Evolutionary conservation across 2,113 vertebrate species (phyloP), one percentile per base, ranked within the genome.

Genomic region (Boulengeromyrus knoepffleri): DNA sequence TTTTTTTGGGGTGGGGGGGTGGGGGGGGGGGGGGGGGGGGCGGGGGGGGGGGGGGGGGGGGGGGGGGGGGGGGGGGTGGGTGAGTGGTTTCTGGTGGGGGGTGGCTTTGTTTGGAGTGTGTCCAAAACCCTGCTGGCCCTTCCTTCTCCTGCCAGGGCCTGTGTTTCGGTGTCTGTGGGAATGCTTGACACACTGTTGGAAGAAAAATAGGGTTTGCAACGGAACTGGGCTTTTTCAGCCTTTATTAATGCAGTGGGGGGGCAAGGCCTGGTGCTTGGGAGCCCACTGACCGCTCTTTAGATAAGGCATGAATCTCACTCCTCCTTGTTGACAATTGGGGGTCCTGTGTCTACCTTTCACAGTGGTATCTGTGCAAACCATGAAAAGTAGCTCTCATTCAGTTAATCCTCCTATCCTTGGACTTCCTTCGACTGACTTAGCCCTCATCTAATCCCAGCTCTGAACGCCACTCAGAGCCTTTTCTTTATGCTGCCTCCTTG

Each of bases 381-480:
- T 62, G 3, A 46, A 19, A 24, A 45, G 77, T 24, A 70, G 47
- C 56, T 87, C 45, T 58, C 46, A 85, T 27, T 13, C 45, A 15
- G 39, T 9, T 87, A 77, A 90, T 90, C 85, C 46, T 42, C 5
- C 84, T 27, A 21, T 19, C 45, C 58, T 52, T 70, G 53, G n/a
- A 90, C 89, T 87, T 42, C 24, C 84, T 91, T 89, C 89, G 90
- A 92, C 90, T 49, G 83, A 42, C 17, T 88, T 91, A 49, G 27
- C 62, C 46, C 53, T 88, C 58, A 87, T 62, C 27, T 91, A 90
- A 91, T 91, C 89, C 83, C 53, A 87, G 36, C 24, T 3, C 36
- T 45, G 80, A 27, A 56, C 13, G 39, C 53, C 24, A n/a, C 9
- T 62, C 49, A 19, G 31, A 89, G 12, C 21, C 46, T 50, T 70